These are phyloP conservation scores for Acanthosoma haemorrhoidale DNA, from an alignment of 2,888 invertebrate genomes.

Conservation along the genomic window DNA sequence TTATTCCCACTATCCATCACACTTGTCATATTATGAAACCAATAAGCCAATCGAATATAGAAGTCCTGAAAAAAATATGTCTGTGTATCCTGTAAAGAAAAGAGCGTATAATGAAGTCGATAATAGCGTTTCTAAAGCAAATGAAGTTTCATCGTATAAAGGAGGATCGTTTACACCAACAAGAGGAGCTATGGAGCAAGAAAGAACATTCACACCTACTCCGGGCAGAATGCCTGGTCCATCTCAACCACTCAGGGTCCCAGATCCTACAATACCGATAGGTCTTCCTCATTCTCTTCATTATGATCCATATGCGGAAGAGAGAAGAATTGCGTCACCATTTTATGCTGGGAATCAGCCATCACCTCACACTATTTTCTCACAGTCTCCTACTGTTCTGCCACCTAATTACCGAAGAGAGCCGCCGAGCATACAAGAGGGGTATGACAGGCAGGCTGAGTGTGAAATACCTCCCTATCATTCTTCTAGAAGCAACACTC, in stretches of 20 bases:
- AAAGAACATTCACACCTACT: slow-evolving; percentile 41
- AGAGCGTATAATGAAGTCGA: slow-evolving; percentile 55
- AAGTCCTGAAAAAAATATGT: slow-evolving; percentile 36
- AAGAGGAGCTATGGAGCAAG: slow-evolving; percentile 41
- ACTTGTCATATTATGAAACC: slow-evolving; percentile 50
- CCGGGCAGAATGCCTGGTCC: slow-evolving; percentile 41
- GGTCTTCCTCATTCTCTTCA: slow-evolving; percentile 33
- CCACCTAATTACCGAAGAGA: slow-evolving; percentile 34
- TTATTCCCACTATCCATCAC: slow-evolving; percentile 53
- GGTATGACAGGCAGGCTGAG: slow-evolving; percentile 3
- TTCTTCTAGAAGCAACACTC: slow-evolving; percentile 24
- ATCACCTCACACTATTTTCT: slow-evolving; percentile 33
- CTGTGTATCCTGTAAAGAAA: slow-evolving; percentile 59
- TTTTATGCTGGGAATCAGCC: slow-evolving; percentile 36
- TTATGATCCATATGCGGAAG: slow-evolving; percentile 35
- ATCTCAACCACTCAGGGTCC: slow-evolving; percentile 34
- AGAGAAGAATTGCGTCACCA: slow-evolving; percentile 35
- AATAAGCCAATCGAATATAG: slow-evolving; percentile 46
- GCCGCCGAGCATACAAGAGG: background rate
- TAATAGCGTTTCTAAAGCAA: slow-evolving; percentile 32
- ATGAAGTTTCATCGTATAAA: slow-evolving; percentile 29
- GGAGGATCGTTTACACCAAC: slow-evolving; percentile 41
- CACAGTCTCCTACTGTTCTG: slow-evolving; percentile 31
- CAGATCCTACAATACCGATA: slow-evolving; percentile 38
- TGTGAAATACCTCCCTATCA: background rate